Percentiles rank a stretch among this genome's conserved stretches.
Conservation (phyloP, 2,888 invertebrate genomes). For the Sepioteuthis lessoniana region DNA sequence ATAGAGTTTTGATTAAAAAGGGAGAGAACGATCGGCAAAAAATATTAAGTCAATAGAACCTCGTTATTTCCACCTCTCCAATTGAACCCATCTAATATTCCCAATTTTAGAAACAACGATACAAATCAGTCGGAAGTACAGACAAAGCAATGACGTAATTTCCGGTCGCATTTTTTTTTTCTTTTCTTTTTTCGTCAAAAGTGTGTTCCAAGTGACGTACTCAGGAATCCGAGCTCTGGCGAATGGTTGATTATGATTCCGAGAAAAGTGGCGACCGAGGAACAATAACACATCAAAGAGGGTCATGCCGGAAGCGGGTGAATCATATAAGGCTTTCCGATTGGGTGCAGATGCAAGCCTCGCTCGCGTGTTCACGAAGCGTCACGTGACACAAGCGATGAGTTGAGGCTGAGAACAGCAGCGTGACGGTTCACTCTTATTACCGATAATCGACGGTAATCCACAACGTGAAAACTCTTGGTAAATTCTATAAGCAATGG, state of each 20-base stretch:
- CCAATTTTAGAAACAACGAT: background rate
- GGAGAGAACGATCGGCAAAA: too few relatives aligned
- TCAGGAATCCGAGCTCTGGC: background rate
- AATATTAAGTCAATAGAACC: background rate
- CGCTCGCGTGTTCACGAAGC: background rate
- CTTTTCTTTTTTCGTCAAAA: background rate
- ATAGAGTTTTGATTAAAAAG: too few relatives aligned
- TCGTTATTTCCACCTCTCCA: background rate
- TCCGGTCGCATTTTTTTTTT: background rate
- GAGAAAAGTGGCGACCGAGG: background rate
- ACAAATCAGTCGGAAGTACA: background rate
- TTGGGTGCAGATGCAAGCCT: background rate
- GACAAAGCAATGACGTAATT: background rate
- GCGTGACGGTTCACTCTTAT: background rate
- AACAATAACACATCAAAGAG: background rate
- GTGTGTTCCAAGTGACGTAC: background rate
- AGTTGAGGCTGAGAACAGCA: background rate
- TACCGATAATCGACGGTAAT: background rate
- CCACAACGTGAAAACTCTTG: background rate
- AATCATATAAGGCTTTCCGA: background rate
- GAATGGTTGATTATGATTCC: background rate
- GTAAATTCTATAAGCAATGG: background rate
- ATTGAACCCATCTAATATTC: background rate
- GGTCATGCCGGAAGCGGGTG: background rate
- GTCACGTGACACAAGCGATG: background rate